Base-by-base conservation (phyloP, 1,140 invertebrate genomes). In the Lasioglossum albipes region DNA sequence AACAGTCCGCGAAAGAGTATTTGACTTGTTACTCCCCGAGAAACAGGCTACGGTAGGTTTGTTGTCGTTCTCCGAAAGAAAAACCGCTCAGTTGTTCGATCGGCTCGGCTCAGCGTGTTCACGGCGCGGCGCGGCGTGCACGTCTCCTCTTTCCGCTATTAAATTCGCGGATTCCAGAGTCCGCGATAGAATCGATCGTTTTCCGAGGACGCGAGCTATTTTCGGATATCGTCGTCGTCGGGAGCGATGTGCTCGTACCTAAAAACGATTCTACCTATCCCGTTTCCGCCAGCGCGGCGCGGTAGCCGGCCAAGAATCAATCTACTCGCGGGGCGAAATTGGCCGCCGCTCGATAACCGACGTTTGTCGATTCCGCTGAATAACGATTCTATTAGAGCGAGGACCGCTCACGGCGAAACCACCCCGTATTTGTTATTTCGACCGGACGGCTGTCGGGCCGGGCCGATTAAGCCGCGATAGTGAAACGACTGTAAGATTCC, bases 311-410 rank as follows among this genome's bases (percentile, higher is more conserved):
- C 52, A 67, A 59, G 65, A 79, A 79, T 73, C 70, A 79, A 79
- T 79, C 70, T 57, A 16, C 36, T 66, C 57, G 57, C 20, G 18
- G 78, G 82, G 81, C 70, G 79, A 59, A 85, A 85, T 76, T 73
- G 84, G 70, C 81, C 67, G 72, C 57, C 61, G 83, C 62, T 85
- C 71, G 12, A 85, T 77, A 82, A 84, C 71, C 73, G 79, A 80
- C 83, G n/a, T 78, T 71, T 64, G 77, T 82, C 83, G 79, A 85
- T 85, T 78, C 61, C 54, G 52, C 45, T 65, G 70, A 74, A 85
- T 75, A 85, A 84, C 62, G 70, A 84, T 64, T 66, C 70, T 65
- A 80, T 71, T 81, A 82, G 85, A 85, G 79, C 72, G 79, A 59
- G 68, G 61, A 75, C 52, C 65, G 73, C 54, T 59, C 41, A 10